These are phyloP conservation scores for Gari tellinella DNA, from an alignment of 2,888 invertebrate species.

Conservation along the genomic window DNA sequence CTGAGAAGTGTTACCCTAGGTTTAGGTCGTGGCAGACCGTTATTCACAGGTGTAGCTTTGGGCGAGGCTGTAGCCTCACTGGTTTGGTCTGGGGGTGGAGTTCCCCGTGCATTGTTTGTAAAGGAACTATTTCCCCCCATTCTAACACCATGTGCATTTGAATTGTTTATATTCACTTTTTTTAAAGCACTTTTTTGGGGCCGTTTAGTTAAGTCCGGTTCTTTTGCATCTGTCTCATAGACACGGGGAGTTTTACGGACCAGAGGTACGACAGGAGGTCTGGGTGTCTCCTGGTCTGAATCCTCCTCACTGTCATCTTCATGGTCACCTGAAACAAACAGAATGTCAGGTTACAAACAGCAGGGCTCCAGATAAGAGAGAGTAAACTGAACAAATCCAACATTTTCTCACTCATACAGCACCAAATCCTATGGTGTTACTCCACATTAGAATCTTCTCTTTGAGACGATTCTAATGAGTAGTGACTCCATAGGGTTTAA, in stretches of 20 bases:
- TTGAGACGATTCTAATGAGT: no score
- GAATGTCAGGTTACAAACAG: no score
- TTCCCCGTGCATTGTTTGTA: slow-evolving; percentile 10
- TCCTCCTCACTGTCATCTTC: slow-evolving; percentile 53
- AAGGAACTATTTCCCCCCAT: neutral
- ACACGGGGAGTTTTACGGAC: slow-evolving; percentile 45
- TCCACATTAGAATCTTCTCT: no score
- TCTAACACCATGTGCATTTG: slow-evolving; percentile 2
- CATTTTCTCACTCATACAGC: no score
- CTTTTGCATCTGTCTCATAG: slow-evolving; percentile 80
- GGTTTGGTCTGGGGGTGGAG: slow-evolving; percentile 22
- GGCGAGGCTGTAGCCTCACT: slow-evolving; percentile 54
- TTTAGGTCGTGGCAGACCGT: slow-evolving; percentile 65
- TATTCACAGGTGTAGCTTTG: slow-evolving; percentile 64
- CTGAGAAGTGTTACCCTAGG: slow-evolving; percentile 67
- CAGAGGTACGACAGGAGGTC: neutral
- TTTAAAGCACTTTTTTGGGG: slow-evolving; percentile 85
- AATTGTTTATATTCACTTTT: slow-evolving; percentile 42
- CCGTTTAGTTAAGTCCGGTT: slow-evolving; percentile 84
- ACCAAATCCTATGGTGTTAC: no score
- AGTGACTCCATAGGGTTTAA: no score
- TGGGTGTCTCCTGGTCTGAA: slow-evolving; percentile 24
- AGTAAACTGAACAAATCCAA: no score
- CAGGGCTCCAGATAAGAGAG: no score
- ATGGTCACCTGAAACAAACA: slow-evolving; percentile 34